These are phyloP conservation scores for Trichogramma evanescens DNA, from an alignment of 2,888 invertebrate genomes.

Conservation along the genomic window DNA sequence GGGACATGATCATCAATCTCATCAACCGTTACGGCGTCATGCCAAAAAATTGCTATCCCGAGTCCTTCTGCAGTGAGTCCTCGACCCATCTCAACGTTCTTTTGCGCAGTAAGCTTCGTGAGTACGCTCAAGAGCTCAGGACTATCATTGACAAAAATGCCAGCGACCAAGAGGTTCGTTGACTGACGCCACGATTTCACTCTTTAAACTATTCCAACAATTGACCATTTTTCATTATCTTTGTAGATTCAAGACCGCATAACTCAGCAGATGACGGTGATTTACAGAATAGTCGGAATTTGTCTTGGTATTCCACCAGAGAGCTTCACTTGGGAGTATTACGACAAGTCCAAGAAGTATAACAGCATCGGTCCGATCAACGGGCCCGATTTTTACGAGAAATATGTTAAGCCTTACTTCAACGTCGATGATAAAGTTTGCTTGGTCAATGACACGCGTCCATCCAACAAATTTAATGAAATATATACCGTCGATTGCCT, in stretches of 20 bases:
- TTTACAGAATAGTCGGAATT: conserved; percentile 76
- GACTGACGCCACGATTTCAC: neutral
- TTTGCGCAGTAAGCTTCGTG: conserved; percentile 77
- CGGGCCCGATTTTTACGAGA: conserved; percentile 73
- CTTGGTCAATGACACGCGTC: conserved; percentile 78
- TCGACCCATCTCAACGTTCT: conserved; percentile 71
- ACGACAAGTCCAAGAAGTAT: conserved; percentile 72
- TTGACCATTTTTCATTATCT: neutral
- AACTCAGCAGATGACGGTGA: conserved; percentile 63
- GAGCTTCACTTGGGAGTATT: conserved; percentile 76
- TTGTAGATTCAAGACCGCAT: conserved; percentile 50
- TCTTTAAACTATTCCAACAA: neutral
- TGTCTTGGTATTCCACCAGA: conserved; percentile 77
- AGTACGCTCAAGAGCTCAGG: conserved; percentile 69
- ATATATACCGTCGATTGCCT: conserved; percentile 81
- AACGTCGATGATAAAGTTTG: conserved; percentile 83
- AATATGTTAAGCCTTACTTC: conserved; percentile 68
- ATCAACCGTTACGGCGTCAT: conserved; percentile 81
- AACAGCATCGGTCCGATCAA: conserved; percentile 68
- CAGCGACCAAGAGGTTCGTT: conserved; percentile 55
- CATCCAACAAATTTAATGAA: conserved; percentile 68
- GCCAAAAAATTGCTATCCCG: conserved; percentile 83
- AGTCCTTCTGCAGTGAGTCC: conserved; percentile 70
- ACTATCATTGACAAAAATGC: conserved; percentile 57
- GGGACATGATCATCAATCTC: conserved; percentile 86